Percentiles rank a stretch among this genome's conserved stretches.
phyloP scores from a whole-genome alignment of 35 echinoderm and acorn worm species.

The Ptychodera flava region DNA sequence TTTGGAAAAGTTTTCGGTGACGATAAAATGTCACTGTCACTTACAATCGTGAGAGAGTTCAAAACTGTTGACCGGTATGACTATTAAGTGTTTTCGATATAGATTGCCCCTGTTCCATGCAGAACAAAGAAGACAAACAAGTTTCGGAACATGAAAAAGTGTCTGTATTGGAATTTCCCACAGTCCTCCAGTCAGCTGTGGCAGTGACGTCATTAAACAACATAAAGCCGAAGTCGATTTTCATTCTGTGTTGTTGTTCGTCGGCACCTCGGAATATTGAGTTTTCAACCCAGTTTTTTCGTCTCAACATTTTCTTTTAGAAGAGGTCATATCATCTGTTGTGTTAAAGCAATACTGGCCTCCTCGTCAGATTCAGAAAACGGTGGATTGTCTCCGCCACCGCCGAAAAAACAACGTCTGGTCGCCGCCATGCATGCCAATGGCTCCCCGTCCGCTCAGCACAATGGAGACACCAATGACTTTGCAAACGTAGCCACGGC shows the following conservation, averaged over 20 bases:
- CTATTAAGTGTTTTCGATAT: too few relatives aligned
- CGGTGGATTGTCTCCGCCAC: conserved; percentile 99
- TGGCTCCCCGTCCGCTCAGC: conserved; percentile 33
- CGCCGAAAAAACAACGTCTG: conserved; percentile 99
- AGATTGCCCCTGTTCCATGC: too few relatives aligned
- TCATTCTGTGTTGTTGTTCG: neutral
- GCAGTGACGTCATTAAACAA: neutral
- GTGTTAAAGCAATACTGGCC: conserved; percentile 91
- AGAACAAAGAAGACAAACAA: too few relatives aligned
- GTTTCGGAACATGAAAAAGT: too few relatives aligned
- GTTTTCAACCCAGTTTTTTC: neutral
- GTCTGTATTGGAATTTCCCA: neutral
- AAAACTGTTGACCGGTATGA: too few relatives aligned
- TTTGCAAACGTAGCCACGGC: conserved; percentile 54
- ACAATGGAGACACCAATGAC: conserved; percentile 83
- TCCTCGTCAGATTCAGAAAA: conserved; percentile 99
- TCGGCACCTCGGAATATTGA: neutral
- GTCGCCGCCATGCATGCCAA: conserved; percentile 81
- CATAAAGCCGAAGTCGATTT: neutral
- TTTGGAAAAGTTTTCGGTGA: too few relatives aligned
- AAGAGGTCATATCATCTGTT: neutral
- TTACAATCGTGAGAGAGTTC: too few relatives aligned
- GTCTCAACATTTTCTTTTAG: neutral
- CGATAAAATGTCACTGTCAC: too few relatives aligned
- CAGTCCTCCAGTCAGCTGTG: neutral